Evolutionary conservation across 2,888 invertebrate species (phyloP).

Genomic region (Synanthedon vespiformis): DNA sequence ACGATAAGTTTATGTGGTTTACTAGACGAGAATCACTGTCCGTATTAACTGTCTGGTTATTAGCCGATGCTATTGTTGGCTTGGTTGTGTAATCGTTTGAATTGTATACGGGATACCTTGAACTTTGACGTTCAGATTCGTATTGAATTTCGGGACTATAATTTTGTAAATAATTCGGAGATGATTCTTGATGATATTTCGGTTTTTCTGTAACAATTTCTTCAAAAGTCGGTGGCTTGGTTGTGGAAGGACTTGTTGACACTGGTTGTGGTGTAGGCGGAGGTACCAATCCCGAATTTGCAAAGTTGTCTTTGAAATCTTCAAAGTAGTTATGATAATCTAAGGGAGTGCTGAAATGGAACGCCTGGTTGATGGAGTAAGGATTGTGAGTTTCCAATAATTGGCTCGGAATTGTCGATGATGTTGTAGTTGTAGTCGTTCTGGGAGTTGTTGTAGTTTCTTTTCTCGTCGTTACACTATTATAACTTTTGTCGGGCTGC

Average conservation of each 20-base stretch:
- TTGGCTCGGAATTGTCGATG: conserved; percentile 49
- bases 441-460: conserved; percentile 32
- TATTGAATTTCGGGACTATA: conserved; percentile 57
- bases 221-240: conserved; percentile 18
- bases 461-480: conserved; percentile 38
- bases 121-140: conserved; percentile 36
- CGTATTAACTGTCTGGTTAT: conserved; percentile 11
- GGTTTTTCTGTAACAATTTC: conserved; percentile 33
- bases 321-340: conserved; percentile 56
- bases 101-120: conserved; percentile 37
- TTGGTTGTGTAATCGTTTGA: conserved; percentile 33
- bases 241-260: conserved; percentile 16
- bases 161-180: conserved; percentile 42
- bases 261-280: conserved; percentile 10
- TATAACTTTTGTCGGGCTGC: conserved; percentile 11
- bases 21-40: conserved; percentile 10
- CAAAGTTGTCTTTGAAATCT: conserved; percentile 41
- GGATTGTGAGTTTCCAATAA: conserved; percentile 61
- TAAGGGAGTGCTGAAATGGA: conserved; percentile 59
- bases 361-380: conserved; percentile 62
- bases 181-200: conserved; percentile 30
- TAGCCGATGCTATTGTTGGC: conserved; percentile 16
- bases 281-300: conserved; percentile 22
- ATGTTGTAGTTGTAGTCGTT: conserved; percentile 38
- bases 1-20: conserved; percentile 12